Evolutionary conservation across 1,140 invertebrate genomes (phyloP), one percentile per base, ranked within the genome.

Genomic region (Drosophila obscura): DNA sequence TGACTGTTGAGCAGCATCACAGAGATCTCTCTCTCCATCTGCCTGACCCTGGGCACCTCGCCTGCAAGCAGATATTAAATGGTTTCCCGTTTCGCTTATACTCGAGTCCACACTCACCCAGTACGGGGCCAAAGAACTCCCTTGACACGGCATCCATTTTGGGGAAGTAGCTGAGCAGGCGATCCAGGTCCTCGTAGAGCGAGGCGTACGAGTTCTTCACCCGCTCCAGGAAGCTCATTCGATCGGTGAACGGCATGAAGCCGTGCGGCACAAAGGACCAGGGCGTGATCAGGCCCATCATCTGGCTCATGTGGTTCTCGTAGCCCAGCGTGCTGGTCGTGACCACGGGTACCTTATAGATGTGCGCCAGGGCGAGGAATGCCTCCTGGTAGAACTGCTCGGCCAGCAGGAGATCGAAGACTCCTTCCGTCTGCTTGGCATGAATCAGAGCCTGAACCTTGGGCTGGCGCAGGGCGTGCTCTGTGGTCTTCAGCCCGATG

Each of bases 1-100:
- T 92, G 80, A 64, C 87, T 92, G 74, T 92, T 92, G 0, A 92
- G 43, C 35, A 91, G 59, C 67, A 91, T 79, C 1, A 80, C 73
- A 0, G 94, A 93, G 35, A 92, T 92, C 80, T 94, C 93, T 19
- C 66, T 91, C 46, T 93, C 91, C 72, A 94, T 71, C 1, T 92
- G 87, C 62, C 90, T 90, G 51, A 94, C 78, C 73, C 91, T 92
- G 5, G 93, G 93, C 22, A 93, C 81, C 9, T 92, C 83, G 24
- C 84, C 79, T 91, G 55, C 1, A 66, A 75, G 60, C 28, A 50
- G 16, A 7, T 13, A 51, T 43, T 59, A 39, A 39, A 43, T 35
- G 9, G 7, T 35, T 8, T 15, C 8, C 1, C 1, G 2, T 22
- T 2, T 0, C 19, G 0, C 2, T 13, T 26, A n/a, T 9, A 48